Evolutionary conservation across 1,140 invertebrate genomes (phyloP), one percentile per base, ranked within the genome.

Genomic region (Chymomyza costata): DNA sequence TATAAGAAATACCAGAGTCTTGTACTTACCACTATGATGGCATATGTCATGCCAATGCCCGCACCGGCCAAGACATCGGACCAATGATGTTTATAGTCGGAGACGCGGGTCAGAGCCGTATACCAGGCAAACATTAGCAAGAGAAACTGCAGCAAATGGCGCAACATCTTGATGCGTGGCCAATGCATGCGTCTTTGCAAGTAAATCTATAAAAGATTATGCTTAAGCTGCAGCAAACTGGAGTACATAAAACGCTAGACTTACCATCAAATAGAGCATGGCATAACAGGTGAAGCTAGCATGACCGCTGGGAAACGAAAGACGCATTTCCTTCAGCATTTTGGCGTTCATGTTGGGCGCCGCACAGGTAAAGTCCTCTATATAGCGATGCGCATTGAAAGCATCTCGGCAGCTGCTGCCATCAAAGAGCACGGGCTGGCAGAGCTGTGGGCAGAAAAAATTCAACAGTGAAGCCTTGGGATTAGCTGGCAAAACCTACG

Each of bases 11-110:
- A n/a, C n/a, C n/a, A n/a, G 8, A 31, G 3, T 19, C 5, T n/a
- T 7, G 3, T 30, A 87, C 89, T 87, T 74, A 91, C 90, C 63
- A 89, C 86, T 43, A 91, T 56, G 44, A 88, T 43, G 14, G 90
- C 89, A 46, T 86, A 87, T 6, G 87, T 68, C 2, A 87, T 65
- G 0, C 90, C 90, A 40, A 91, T 88, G 6, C 66, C 60, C 19
- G 88, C 85, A 1, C 90, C 90, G 17, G 87, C 87, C 2, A 91
- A 69, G 1, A 92, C 90, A 83, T 91, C 91, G 53, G 74, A 74
- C 65, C 95, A 97, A 82, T 99, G 97, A 86, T 99, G 97, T 86
- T 98, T 98, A 86, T 98, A 97, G 88, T 99, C 94, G 2, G 94
- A 95, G 16, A 99, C 90, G 19, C 97, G 88, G 1, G 93, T 93